phyloP scores from a whole-genome alignment of 1,140 invertebrate species.

The Euura saliciscinereae region DNA sequence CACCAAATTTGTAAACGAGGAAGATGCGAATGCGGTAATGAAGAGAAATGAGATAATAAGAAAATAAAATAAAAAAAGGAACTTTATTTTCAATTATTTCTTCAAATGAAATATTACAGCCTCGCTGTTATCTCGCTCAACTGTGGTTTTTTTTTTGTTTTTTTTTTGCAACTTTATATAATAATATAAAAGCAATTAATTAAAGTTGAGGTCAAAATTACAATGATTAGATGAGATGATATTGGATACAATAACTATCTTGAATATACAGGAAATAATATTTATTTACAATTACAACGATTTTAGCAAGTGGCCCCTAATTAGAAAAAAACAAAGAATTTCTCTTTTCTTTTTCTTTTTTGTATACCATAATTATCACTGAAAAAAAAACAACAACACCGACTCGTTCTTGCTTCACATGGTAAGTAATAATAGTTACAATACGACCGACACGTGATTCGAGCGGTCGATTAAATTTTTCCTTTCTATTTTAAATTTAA shows the following conservation, averaged over 20 bases:
- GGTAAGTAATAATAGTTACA: neutral
- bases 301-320: conserved; percentile 35
- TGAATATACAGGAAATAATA: conserved; percentile 48
- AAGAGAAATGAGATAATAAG: neutral
- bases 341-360: conserved; percentile 18
- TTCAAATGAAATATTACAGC: too few relatives aligned
- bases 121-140: too few relatives aligned
- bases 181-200: neutral
- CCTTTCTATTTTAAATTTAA: too few relatives aligned
- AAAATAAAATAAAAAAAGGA: conserved; percentile 25
- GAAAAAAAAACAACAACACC: too few relatives aligned
- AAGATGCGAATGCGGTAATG: too few relatives aligned
- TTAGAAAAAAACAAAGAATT: conserved; percentile 10
- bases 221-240: conserved; percentile 12
- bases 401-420: neutral
- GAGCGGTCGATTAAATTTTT: too few relatives aligned
- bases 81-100: conserved; percentile 26
- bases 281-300: conserved; percentile 52
- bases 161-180: neutral
- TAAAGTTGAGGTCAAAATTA: conserved; percentile 23
- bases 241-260: conserved; percentile 18
- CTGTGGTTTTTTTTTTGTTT: neutral
- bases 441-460: too few relatives aligned
- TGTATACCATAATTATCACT: neutral
- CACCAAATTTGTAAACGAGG: too few relatives aligned